Base-by-base conservation (phyloP, 1,140 invertebrate genomes). In the Steinernema feltiae region DNA sequence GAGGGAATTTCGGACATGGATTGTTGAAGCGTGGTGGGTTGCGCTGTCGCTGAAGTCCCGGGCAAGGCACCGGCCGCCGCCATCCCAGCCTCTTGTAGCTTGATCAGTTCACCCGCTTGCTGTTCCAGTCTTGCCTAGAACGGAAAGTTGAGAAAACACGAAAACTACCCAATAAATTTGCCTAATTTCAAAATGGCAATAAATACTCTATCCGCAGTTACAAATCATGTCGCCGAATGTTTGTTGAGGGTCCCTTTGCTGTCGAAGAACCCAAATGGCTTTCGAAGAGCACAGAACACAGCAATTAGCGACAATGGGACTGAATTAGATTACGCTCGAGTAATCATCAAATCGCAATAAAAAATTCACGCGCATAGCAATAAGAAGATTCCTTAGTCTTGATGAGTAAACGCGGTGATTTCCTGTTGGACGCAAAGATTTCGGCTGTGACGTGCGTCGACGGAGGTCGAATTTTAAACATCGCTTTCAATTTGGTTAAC, bases 301-400 rank as follows among this genome's bases (percentile, higher is more conserved):
- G 53, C 53, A 63, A 63, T 63, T 63, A 63, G 53, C 53, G 53
- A 63, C 53, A 63, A 63, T 63, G 53, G 53, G 15, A 3, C 15
- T 7, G 53, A 63, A 63, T 63, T 63, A 63, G 53, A 63, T 63
- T 63, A 17, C 53, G 53, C 24, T 17, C 53, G 3, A 63, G 53
- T 63, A 63, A 63, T 63, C 53, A n/a, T 27, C 53, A 27, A 63
- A 27, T 27, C 12, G 12, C n/a, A 12, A 12, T 46, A 46, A n/a
- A 46, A 46, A 46, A 46, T 12, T 46, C n/a, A 46, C 41, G 41
- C 41, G 41, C 41, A 46, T 46, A 46, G n/a, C 41, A 46, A 46
- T n/a, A n/a, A n/a, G n/a, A n/a, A n/a, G n/a, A n/a, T n/a, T n/a
- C n/a, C n/a, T n/a, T n/a, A n/a, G n/a, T n/a, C n/a, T n/a, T n/a